phyloP scores from a whole-genome alignment of 2,888 invertebrate species.

The Epistrophe grossulariae region DNA sequence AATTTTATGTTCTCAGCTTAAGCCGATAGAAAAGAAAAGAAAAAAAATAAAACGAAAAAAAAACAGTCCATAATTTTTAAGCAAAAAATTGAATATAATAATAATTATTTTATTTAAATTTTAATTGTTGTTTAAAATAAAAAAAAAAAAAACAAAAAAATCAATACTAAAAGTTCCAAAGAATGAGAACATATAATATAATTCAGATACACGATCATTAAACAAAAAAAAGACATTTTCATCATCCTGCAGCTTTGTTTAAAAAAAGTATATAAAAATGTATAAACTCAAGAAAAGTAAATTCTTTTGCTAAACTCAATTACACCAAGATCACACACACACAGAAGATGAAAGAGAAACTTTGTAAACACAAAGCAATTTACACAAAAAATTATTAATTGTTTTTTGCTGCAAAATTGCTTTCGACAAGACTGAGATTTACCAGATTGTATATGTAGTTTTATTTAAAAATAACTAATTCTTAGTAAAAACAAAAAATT shows the following conservation, averaged over 20 bases:
- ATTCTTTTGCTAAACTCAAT: slow-evolving; percentile 56
- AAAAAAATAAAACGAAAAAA: slow-evolving; percentile 6
- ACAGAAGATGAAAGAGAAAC: slow-evolving; percentile 57
- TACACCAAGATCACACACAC: slow-evolving; percentile 37
- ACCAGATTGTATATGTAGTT: slow-evolving; percentile 76
- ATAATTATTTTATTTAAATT: slow-evolving; percentile 10
- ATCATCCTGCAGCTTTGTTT: slow-evolving; percentile 72
- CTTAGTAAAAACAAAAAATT: slow-evolving; percentile 36
- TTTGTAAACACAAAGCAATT: slow-evolving; percentile 73
- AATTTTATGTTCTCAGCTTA: slow-evolving; percentile 73
- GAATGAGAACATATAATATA: slow-evolving; percentile 73
- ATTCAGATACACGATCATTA: slow-evolving; percentile 36
- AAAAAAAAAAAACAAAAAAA: slow-evolving; percentile 7
- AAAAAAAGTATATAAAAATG: slow-evolving; percentile 21
- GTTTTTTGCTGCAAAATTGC: slow-evolving; percentile 74
- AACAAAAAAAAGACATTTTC: slow-evolving; percentile 61
- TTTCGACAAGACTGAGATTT: slow-evolving; percentile 77
- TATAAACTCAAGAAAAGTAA: slow-evolving; percentile 34
- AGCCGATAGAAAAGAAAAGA: slow-evolving; percentile 51
- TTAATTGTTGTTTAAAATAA: slow-evolving; percentile 39
- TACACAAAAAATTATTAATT: slow-evolving; percentile 51
- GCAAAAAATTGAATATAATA: slow-evolving; percentile 37
- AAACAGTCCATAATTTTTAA: slow-evolving; percentile 74
- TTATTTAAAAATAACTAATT: slow-evolving; percentile 68
- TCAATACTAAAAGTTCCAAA: slow-evolving; percentile 67